A percentile compares a stretch with the other conserved stretches of the same genome.
Evolutionary conservation across 1,140 invertebrate species (phyloP).

Genomic region (Trichonephila clavata): DNA sequence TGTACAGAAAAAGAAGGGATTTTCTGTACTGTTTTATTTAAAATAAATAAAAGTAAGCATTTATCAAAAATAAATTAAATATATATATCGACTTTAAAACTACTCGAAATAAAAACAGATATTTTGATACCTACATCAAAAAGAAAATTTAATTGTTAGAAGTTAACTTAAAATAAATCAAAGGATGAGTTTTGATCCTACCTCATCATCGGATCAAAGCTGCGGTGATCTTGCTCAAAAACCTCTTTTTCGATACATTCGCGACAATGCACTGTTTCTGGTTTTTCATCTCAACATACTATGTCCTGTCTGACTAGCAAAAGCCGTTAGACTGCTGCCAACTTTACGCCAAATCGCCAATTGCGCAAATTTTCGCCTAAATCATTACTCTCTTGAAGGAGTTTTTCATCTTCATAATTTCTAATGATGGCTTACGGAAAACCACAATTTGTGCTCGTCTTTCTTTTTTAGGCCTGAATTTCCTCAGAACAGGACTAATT

Average conservation of each 20-base stretch:
- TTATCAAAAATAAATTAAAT: no score
- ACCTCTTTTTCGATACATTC: slow-evolving; percentile 41
- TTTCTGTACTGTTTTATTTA: no score
- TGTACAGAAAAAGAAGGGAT: no score
- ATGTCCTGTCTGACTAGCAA: background rate
- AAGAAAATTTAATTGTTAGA: no score
- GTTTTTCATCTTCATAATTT: background rate
- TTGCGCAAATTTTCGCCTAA: background rate
- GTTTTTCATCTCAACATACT: slow-evolving; percentile 33
- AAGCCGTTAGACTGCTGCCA: slow-evolving; percentile 35
- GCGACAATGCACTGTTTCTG: slow-evolving; percentile 11
- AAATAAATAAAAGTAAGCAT: no score
- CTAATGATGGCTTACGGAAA: background rate
- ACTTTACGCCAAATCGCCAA: slow-evolving; percentile 46
- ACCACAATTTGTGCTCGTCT: background rate
- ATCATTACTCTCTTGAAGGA: background rate
- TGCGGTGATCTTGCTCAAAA: background rate
- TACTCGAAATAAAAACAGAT: no score
- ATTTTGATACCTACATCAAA: no score
- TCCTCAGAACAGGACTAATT: no score
- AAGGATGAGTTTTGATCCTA: background rate
- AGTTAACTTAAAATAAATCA: background rate
- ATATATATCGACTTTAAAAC: no score
- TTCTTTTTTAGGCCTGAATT: background rate
- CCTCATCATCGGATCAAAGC: slow-evolving; percentile 13